Base-by-base conservation (phyloP, 2,113 vertebrate genomes). In the Falco punctatus region DNA sequence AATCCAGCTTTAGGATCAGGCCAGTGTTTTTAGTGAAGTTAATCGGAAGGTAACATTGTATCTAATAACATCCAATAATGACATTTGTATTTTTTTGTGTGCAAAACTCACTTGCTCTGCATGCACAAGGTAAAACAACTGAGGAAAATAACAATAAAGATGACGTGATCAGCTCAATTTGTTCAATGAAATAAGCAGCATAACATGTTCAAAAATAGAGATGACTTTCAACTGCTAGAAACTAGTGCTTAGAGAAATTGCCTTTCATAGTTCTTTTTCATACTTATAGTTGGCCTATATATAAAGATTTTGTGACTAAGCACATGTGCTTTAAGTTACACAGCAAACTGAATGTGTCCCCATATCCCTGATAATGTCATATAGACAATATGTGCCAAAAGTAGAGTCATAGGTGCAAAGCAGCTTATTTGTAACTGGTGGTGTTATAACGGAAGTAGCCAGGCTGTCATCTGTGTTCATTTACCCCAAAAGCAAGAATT, bases 1-100 rank as follows among this genome's bases (percentile, higher is more conserved):
- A 77, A 96, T 90, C n/a, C 81, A 90, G 88, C 74, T 86, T 93
- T 95, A 86, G 42, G 95, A 59, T 64, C 82, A 81, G 65, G n/a
- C 38, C 46, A 24, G 40, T 70, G 8, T 61, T 96, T 88, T 81
- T 70, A 87, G 42, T 90, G 26, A 91, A 86, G 49, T 77, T 96
- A 52, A 85, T 81, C 44, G 74, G 74, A 96, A 94, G 49, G 58
- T 86, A 86, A 61, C 20, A 17, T 85, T 75, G 24, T 73, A 59
- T 64, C 57, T 91, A 54, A 64, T 81, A 24, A 82, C 59, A 44
- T 73, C 40, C 22, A 73, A 12, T 61, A 86, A 92, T 27, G 42
- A 73, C 35, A 24, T 35, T 72, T 85, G 13, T 62, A 15, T 79
- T 88, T 90, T 90, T 77, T 78, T 78, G 21, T 40, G 18, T 59